Percentiles rank a stretch among this genome's conserved stretches.
These are phyloP conservation scores for Diarsia brunnea DNA, from an alignment of 2,888 invertebrate genomes.

Conservation along the genomic window DNA sequence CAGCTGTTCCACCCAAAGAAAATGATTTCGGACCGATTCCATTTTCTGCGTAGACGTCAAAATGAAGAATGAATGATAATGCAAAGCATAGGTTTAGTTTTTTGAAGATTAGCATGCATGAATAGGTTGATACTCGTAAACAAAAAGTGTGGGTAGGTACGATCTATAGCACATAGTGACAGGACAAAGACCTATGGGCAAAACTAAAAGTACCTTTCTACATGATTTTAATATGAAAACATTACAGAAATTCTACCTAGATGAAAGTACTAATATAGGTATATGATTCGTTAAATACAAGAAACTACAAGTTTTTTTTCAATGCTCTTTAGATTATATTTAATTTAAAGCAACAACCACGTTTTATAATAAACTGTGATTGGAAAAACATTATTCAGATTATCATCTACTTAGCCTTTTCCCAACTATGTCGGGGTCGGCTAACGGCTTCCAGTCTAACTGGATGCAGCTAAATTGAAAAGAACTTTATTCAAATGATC, in stretches of 20 bases:
- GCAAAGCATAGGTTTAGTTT: slow-evolving; percentile 31
- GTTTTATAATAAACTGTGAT: neutral
- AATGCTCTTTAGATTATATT: too few species aligned
- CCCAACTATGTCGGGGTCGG: neutral
- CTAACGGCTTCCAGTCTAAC: neutral
- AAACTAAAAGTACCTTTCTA: too few species aligned
- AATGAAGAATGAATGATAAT: slow-evolving; percentile 49
- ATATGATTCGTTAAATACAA: neutral
- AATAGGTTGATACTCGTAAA: too few species aligned
- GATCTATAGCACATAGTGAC: neutral
- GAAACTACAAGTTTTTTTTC: neutral
- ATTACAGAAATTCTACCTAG: too few species aligned
- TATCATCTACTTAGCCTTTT: neutral
- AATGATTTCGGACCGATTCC: slow-evolving; percentile 96
- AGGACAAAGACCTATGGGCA: too few species aligned
- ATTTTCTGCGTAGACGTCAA: slow-evolving; percentile 87
- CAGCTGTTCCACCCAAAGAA: slow-evolving; percentile 95
- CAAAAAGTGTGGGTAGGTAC: too few species aligned
- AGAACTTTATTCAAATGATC: neutral
- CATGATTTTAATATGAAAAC: too few species aligned
- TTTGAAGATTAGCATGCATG: neutral
- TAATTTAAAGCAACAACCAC: too few species aligned
- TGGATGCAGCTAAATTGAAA: neutral
- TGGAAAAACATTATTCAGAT: neutral
- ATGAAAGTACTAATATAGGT: neutral